Base-by-base conservation (phyloP, 37 sponge, comb jelly and placozoan genomes). In the Ephydatia muelleri region DNA sequence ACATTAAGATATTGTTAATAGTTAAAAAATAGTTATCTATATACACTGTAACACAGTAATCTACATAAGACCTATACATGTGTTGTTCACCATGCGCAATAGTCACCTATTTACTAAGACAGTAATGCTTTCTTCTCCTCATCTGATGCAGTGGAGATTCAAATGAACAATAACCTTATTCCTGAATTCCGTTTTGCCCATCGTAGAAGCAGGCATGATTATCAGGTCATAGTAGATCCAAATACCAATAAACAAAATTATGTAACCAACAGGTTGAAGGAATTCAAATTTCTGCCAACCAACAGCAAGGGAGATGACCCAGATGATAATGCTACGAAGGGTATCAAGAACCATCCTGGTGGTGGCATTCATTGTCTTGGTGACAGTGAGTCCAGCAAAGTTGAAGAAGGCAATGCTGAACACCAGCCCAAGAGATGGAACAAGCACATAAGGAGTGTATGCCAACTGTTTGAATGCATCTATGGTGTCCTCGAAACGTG, bases 391-490 rank as follows among this genome's bases (percentile, higher is more conserved):
- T 2, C 98, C 98, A 77, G 98, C 85, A 81, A 95, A 95, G 89
- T 98, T 98, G 85, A 95, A 95, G 85, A 98, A 92, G 25, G 96
- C 96, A 73, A 98, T 95, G 83, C 98, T 98, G 39, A 98, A 49
- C 26, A 98, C 87, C 6, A 84, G 79, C 0, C 96, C 96, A 19
- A 98, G 38, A 8, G 84, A 83, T 26, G 96, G 75, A 14, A 98
- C 26, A 13, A 85, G 48, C 25, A 98, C 82, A 3, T 71, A 82
- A 31, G 67, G 57, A 57, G 57, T 19, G 16, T 57, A 57, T 19
- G 73, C 79, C 19, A 94, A 86, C 84, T 95, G 96, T 28, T 22
- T 0, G 32, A 96, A 72, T 19, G 88, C 98, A 88, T 98, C 98
- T 25, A 98, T 80, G 21, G 94, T 39, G 75, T 98, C 95, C 64